These are phyloP conservation scores for Corynorhinus townsendii DNA, from an alignment of 2,113 vertebrate genomes.

Conservation along the genomic window DNA sequence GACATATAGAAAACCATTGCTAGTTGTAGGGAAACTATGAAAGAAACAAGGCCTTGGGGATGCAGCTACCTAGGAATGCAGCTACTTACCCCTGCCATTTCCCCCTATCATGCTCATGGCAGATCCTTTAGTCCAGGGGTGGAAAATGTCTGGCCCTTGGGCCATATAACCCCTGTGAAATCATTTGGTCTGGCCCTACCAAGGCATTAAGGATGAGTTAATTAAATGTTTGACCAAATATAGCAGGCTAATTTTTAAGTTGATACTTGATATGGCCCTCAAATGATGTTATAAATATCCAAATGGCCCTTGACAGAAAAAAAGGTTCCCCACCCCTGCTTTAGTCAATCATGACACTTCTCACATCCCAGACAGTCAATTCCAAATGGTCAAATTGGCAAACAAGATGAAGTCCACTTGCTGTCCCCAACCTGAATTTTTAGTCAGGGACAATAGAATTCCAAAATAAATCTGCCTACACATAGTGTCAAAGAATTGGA, in stretches of 20 bases:
- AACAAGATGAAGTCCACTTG: background rate
- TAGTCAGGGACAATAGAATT: background rate
- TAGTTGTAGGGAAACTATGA: background rate
- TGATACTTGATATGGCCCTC: too few species aligned
- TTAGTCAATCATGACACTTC: background rate
- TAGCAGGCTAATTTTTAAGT: too few species aligned
- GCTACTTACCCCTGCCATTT: background rate
- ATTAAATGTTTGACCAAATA: too few species aligned
- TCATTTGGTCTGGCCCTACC: too few species aligned
- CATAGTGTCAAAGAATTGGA: background rate
- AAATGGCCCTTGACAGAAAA: too few species aligned
- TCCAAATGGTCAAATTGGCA: background rate
- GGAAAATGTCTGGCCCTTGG: too few species aligned
- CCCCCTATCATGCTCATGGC: background rate
- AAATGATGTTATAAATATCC: too few species aligned
- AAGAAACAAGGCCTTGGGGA: background rate
- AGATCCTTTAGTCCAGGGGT: background rate
- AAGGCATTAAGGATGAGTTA: too few species aligned
- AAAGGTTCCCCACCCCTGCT: background rate
- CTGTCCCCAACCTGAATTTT: background rate
- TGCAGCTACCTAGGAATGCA: background rate
- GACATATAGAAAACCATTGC: background rate
- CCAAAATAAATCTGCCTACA: background rate
- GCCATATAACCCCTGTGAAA: too few species aligned
- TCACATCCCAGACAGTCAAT: background rate